phyloP scores from a whole-genome alignment of 2,113 vertebrate genomes.

The Calyptomena viridis region DNA sequence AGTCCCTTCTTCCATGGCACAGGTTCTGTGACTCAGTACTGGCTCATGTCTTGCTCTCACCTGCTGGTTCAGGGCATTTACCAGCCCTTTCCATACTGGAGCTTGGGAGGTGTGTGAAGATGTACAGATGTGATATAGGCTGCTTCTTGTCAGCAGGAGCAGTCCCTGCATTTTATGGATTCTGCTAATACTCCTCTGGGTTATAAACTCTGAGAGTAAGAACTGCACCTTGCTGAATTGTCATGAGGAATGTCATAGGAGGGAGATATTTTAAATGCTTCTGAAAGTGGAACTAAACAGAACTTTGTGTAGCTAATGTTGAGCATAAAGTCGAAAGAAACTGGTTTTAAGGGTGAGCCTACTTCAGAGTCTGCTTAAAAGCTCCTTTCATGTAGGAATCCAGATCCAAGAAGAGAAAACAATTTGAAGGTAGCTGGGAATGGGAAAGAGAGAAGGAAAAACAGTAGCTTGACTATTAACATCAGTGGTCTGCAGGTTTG shows the following conservation, averaged over 20 bases:
- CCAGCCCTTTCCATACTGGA: not conserved
- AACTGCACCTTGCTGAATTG: not conserved
- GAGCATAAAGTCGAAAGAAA: not conserved
- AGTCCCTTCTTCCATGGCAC: not conserved
- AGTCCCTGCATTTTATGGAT: not conserved
- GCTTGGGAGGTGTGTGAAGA: not conserved
- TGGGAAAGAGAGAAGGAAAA: not conserved
- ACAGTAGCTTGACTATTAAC: accelerated
- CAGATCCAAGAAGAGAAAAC: not conserved
- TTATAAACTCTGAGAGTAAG: not conserved
- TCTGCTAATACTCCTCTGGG: not conserved
- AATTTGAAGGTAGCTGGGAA: not conserved
- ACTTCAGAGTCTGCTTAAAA: not conserved
- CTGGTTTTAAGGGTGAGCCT: not conserved
- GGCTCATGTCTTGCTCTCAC: not conserved
- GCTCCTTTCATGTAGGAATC: not conserved
- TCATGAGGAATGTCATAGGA: not conserved
- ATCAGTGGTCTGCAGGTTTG: not conserved
- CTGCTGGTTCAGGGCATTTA: not conserved
- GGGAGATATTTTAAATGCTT: not conserved
- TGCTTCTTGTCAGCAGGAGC: not conserved
- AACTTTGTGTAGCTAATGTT: not conserved
- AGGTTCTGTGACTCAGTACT: not conserved
- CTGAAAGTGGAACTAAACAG: not conserved
- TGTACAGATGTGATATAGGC: not conserved